phyloP scores from a whole-genome alignment of 2,888 invertebrate genomes.

The Drosophila nr. perissopoda region DNA sequence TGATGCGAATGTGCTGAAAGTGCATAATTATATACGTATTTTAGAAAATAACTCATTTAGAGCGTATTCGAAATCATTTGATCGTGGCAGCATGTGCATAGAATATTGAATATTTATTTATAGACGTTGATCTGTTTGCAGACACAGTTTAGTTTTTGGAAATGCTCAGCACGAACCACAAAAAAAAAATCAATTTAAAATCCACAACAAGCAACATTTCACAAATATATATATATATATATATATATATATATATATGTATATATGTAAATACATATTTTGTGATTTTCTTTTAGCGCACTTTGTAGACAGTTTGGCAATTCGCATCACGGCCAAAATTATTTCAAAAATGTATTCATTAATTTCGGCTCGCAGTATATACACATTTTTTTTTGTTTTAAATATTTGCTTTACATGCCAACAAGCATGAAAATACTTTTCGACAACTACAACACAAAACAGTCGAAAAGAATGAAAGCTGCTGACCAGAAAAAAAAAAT shows the following conservation, averaged over 20 bases:
- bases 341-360: slow-evolving; percentile 73
- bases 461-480: slow-evolving; percentile 65
- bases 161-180: slow-evolving; percentile 48
- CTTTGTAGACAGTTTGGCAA: slow-evolving; percentile 74
- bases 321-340: slow-evolving; percentile 73
- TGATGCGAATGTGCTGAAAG: slow-evolving; percentile 13
- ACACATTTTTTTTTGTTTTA: slow-evolving; percentile 7
- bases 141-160: slow-evolving; percentile 56
- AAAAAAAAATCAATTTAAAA: slow-evolving; percentile 11
- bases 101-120: slow-evolving; percentile 51
- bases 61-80: slow-evolving; percentile 26
- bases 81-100: slow-evolving; percentile 27
- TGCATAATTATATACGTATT: slow-evolving; percentile 34
- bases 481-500: slow-evolving; percentile 24
- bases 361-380: slow-evolving; percentile 37
- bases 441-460: slow-evolving; percentile 57
- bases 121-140: slow-evolving; percentile 51
- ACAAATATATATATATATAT: slow-evolving; percentile 13
- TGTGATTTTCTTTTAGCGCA: slow-evolving; percentile 42
- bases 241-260: background rate
- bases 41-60: slow-evolving; percentile 23
- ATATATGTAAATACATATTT: slow-evolving; percentile 10
- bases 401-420: slow-evolving; percentile 53
- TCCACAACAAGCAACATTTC: slow-evolving; percentile 14
- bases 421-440: slow-evolving; percentile 60